These are phyloP conservation scores for Mimas tiliae DNA, from an alignment of 2,888 invertebrate genomes.

Conservation along the genomic window DNA sequence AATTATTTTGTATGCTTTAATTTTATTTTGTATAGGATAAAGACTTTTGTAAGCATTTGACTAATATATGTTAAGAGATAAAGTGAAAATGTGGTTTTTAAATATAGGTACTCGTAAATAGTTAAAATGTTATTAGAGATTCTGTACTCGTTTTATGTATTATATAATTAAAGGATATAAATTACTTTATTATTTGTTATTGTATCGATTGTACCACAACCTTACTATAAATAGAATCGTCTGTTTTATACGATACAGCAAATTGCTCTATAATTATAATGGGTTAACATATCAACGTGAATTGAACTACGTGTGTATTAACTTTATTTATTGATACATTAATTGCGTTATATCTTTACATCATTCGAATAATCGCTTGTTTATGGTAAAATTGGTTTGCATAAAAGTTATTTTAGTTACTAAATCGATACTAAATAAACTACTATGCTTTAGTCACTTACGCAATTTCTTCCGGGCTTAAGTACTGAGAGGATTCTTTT, in stretches of 20 bases:
- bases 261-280: slow-evolving; percentile 52
- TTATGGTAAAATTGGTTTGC: background rate
- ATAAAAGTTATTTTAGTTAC: background rate
- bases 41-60: too few relatives aligned
- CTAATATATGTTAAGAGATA: background rate
- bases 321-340: slow-evolving; percentile 35
- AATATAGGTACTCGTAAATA: too few relatives aligned
- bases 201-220: background rate
- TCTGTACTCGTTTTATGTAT: too few relatives aligned
- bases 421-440: too few relatives aligned
- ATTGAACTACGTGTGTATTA: slow-evolving; percentile 48
- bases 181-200: background rate
- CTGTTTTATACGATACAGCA: slow-evolving; percentile 9
- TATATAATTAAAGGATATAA: background rate
- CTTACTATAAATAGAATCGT: background rate
- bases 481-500: too few relatives aligned
- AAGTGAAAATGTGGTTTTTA: too few relatives aligned
- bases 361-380: background rate
- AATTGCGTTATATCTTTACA: background rate
- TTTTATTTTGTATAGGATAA: too few relatives aligned
- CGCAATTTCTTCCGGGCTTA: too few relatives aligned
- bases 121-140: too few relatives aligned
- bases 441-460: too few relatives aligned
- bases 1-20: too few relatives aligned
- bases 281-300: slow-evolving; percentile 42